phyloP scores from a whole-genome alignment of 2,888 invertebrate species.

The Caenorhabditis sp. region DNA sequence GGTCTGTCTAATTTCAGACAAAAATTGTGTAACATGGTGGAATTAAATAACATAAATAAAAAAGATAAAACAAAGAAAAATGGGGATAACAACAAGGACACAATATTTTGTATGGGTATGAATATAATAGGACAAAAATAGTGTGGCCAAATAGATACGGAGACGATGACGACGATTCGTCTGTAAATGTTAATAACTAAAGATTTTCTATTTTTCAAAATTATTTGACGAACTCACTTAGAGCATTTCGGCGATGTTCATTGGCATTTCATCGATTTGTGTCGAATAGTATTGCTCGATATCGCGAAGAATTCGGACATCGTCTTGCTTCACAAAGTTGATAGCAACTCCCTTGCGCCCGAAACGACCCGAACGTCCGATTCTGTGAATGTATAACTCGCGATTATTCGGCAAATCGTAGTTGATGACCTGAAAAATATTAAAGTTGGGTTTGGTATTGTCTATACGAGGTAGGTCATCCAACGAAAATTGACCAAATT shows the following conservation, averaged over 20 bases:
- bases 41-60: no score
- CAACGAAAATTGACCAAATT: no score
- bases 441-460: not conserved
- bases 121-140: no score
- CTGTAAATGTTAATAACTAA: no score
- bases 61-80: no score
- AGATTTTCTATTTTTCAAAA: not conserved
- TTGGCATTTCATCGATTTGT: constrained; percentile 99
- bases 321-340: constrained; percentile 99
- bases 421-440: constrained; percentile 80
- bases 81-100: no score
- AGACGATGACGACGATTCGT: no score
- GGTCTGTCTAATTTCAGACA: no score
- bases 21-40: no score
- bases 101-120: no score
- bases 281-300: constrained; percentile 99
- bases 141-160: no score
- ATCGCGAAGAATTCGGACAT: constrained; percentile 95
- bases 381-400: constrained; percentile 97
- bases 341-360: constrained; percentile 99
- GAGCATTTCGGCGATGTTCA: constrained; percentile 73
- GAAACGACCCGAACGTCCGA: constrained; percentile 95
- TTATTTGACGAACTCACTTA: not conserved
- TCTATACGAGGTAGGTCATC: no score
- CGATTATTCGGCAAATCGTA: constrained; percentile 99